Base-by-base conservation (phyloP, 2,113 vertebrate genomes). In the Siniperca chuatsi region DNA sequence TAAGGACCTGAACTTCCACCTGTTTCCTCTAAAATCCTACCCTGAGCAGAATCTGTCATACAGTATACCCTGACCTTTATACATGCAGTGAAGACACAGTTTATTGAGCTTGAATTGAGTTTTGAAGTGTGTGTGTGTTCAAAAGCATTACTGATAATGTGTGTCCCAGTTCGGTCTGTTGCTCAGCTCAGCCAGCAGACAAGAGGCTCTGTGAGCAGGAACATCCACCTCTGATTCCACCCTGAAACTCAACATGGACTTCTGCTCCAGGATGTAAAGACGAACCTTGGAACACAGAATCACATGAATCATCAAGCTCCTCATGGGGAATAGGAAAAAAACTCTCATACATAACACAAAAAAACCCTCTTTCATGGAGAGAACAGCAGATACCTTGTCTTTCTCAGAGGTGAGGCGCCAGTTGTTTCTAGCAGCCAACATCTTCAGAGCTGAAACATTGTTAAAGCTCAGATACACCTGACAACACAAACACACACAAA, bases 401-500 rank as follows among this genome's bases (percentile, higher is more conserved):
- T 94, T 96, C 88, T 98, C 97, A 0, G 96, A 96, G 54, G 94
- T 97, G 0, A 98, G 96, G 0, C 75, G 89, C 98, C 98, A 99
- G 92, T 95, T 94, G 0, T 95, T 94, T 84, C 95, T 96, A 82
- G 97, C 96, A 18, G 97, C 95, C 0, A 99, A 91, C 58, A 93
- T 97, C 95, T 97, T 98, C 89, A 99, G 95, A 0, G 98, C 97
- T 8, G 96, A 98, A 60, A 99, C 96, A 0, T 99, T 99, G 94
- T 98, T 99, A 86, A 97, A 99, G 96, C 98, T 99, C 86, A 99
- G 95, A 88, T 97, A 99, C 60, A 99, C 97, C 98, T 99, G 92
- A 15, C 78, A 80, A 60, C 25, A 81, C n/a, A 83, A 20, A 77
- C 2, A 67, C 1, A 61, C 16, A 60, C 4, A 23, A 12, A 13